These are phyloP conservation scores for Bicyclus anynana DNA, from an alignment of 1,140 invertebrate genomes.

Conservation along the genomic window DNA sequence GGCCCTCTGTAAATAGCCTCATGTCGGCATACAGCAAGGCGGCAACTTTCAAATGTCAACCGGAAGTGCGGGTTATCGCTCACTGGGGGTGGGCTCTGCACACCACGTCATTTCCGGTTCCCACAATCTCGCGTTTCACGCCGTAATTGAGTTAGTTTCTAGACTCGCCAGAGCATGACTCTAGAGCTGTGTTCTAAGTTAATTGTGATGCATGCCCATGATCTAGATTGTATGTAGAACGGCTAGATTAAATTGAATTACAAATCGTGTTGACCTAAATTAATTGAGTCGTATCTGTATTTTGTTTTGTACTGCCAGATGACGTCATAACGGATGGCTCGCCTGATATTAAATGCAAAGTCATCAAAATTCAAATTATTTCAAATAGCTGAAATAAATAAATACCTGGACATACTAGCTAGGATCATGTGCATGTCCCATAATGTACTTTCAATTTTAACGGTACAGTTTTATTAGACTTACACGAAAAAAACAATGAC, in stretches of 20 bases:
- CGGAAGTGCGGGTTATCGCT: conserved; percentile 6
- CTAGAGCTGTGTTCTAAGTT: background rate
- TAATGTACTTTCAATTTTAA: no score
- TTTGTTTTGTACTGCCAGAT: no score
- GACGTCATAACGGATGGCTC: no score
- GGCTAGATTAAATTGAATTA: background rate
- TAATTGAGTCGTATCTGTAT: no score
- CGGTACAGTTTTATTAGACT: no score
- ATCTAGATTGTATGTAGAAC: background rate
- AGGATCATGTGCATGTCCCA: no score
- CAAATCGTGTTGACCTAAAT: background rate
- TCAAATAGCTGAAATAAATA: no score
- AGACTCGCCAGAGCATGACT: background rate
- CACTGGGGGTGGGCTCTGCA: background rate
- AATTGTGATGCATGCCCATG: background rate
- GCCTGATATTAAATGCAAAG: no score
- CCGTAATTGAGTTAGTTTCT: conserved; percentile 6
- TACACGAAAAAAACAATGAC: no score
- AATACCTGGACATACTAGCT: no score
- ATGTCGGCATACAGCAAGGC: background rate
- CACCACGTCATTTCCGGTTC: conserved; percentile 4
- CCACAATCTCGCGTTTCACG: background rate
- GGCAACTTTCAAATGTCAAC: background rate
- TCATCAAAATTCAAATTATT: no score
- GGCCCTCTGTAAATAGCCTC: background rate